These are phyloP conservation scores for Pheosia tremula DNA, from an alignment of 2,888 invertebrate genomes.

Conservation along the genomic window DNA sequence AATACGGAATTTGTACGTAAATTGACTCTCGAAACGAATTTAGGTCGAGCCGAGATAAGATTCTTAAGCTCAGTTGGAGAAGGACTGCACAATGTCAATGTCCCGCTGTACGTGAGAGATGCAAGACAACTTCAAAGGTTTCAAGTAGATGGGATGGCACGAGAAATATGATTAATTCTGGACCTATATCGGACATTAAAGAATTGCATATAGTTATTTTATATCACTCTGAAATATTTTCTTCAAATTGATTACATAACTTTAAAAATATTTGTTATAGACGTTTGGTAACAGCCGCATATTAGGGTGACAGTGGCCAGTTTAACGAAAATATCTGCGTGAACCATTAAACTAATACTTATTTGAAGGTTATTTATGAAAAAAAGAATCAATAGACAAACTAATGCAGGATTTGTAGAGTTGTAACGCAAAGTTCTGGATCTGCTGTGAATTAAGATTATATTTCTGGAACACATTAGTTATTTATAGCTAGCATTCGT, in stretches of 20 bases:
- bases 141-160: neutral
- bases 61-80: neutral
- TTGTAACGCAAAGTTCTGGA: constrained; percentile 19
- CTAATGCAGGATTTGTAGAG: constrained; percentile 16
- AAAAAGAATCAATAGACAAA: neutral
- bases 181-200: no score
- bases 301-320: neutral
- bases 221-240: no score
- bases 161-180: neutral
- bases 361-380: constrained; percentile 17
- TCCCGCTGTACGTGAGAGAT: neutral
- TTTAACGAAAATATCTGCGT: neutral
- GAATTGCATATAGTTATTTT: no score
- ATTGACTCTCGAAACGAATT: neutral
- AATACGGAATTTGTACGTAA: neutral
- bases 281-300: no score
- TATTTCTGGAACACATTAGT: neutral
- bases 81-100: constrained; percentile 4
- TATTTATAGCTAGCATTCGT: constrained; percentile 28
- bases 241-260: no score
- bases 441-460: neutral
- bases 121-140: neutral
- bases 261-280: no score
- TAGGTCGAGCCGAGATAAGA: neutral
- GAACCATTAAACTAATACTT: constrained; percentile 11